Conservation (phyloP, 2,797 vertebrate species). For the Apodemus agrarius region DNA sequence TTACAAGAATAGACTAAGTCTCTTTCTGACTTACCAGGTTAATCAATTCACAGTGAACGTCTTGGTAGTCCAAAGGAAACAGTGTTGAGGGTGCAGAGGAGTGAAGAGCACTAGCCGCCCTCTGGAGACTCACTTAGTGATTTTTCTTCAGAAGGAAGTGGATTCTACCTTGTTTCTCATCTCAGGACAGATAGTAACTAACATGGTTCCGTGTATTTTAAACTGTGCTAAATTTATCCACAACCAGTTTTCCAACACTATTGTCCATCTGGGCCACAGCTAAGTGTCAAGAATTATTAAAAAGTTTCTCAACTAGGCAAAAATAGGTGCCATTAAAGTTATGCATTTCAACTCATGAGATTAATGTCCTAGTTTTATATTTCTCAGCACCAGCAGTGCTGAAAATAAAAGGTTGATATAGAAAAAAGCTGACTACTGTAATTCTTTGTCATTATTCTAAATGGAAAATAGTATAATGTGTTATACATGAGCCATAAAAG, state of each 20-base stretch:
- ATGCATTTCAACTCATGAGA: not conserved
- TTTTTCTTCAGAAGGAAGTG: slow-evolving; percentile 65
- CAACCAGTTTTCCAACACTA: slow-evolving; percentile 19
- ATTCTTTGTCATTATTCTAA: slow-evolving; percentile 37
- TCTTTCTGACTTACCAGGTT: not conserved
- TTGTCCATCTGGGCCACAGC: slow-evolving; percentile 41
- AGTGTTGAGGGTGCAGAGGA: not conserved
- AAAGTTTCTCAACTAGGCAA: slow-evolving; percentile 34
- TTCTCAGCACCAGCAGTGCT: not conserved
- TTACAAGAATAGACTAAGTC: not conserved
- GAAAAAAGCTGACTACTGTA: slow-evolving; percentile 35
- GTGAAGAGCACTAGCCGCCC: not conserved
- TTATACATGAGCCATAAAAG: not conserved
- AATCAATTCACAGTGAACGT: not conserved
- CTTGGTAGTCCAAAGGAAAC: slow-evolving; percentile 36
- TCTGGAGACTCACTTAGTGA: slow-evolving; percentile 40
- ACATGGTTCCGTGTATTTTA: slow-evolving; percentile 53
- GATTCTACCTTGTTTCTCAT: slow-evolving; percentile 42
- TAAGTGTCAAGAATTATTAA: slow-evolving; percentile 47
- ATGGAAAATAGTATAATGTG: slow-evolving; percentile 27
- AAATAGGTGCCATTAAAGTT: slow-evolving; percentile 11
- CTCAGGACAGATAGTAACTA: slow-evolving; percentile 63
- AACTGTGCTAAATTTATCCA: slow-evolving; percentile 16
- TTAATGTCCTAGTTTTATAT: not conserved
- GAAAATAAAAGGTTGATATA: slow-evolving; percentile 27